Conservation (phyloP, 2,888 invertebrate genomes). For the Sicus ferrugineus region DNA sequence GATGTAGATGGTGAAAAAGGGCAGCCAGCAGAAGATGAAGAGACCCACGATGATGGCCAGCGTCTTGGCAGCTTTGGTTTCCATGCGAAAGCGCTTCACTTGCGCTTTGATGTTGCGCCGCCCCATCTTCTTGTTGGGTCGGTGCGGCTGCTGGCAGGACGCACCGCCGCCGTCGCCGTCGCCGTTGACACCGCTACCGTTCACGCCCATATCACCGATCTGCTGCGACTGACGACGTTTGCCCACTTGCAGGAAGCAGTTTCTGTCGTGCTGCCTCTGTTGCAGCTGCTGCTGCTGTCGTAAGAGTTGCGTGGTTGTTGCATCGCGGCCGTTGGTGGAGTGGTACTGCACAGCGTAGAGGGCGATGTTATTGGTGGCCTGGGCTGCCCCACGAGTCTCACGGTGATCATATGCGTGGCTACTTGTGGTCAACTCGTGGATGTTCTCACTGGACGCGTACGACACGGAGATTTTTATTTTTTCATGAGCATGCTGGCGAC, state of each 20-base stretch:
- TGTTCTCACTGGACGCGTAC: slow-evolving; percentile 81
- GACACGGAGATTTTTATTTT: slow-evolving; percentile 87
- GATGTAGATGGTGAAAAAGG: slow-evolving; percentile 95
- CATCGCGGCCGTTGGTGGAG: slow-evolving; percentile 72
- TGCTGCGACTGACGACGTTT: slow-evolving; percentile 58
- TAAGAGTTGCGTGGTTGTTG: slow-evolving; percentile 67
- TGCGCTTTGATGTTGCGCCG: slow-evolving; percentile 89
- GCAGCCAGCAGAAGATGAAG: slow-evolving; percentile 96
- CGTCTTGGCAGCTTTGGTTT: slow-evolving; percentile 96
- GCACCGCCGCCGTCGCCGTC: slow-evolving; percentile 58
- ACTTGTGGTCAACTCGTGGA: slow-evolving; percentile 53
- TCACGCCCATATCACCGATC: slow-evolving; percentile 42
- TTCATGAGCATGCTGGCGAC: slow-evolving; percentile 70
- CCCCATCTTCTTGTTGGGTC: slow-evolving; percentile 75
- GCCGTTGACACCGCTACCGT: slow-evolving; percentile 9
- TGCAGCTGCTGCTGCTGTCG: slow-evolving; percentile 57
- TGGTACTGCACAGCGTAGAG: slow-evolving; percentile 72
- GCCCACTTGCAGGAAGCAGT: slow-evolving; percentile 70
- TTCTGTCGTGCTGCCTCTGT: slow-evolving; percentile 58
- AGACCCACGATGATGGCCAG: slow-evolving; percentile 96
- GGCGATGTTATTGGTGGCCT: slow-evolving; percentile 58
- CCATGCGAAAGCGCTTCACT: slow-evolving; percentile 91
- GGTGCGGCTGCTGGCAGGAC: slow-evolving; percentile 63
- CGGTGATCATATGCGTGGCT: slow-evolving; percentile 30
- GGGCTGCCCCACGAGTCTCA: slow-evolving; percentile 49